Evolutionary conservation across 1,140 invertebrate genomes (phyloP), one percentile per base, ranked within the genome.

Genomic region (Dinoponera quadriceps): DNA sequence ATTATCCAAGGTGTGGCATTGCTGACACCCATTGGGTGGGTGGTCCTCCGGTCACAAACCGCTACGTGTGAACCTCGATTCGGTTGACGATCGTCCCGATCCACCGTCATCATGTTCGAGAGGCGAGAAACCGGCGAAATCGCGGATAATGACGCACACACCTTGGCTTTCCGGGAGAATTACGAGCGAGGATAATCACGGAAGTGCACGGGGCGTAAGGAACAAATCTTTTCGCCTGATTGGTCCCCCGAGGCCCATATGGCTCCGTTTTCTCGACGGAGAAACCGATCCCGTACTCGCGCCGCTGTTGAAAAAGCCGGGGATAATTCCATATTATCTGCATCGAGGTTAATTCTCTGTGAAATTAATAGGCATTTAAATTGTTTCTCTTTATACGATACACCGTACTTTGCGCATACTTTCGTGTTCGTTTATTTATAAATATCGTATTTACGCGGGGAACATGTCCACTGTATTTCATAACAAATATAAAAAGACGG

Each of bases 1-100:
- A 92, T 92, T 90, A 92, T 92, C 77, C 89, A 89, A 93, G 92
- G 92, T 93, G 92, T 92, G 92, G 91, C 91, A 86, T 83, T 78
- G 85, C 83, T 85, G 83, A 77, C 66, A 60, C 55, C 84, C 60
- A 49, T 80, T 68, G 59, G 38, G 90, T 93, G 92, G 92, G 92
- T 93, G 92, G 92, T 92, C 91, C 86, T 59, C 44, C 66, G 83
- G 82, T 83, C 84, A 63, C 86, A 83, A 90, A 89, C 88, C 87
- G 85, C 85, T 63, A 91, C 87, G 90, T 92, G 91, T 90, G 89
- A 91, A 92, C 89, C 86, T 89, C 88, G 81, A 77, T 92, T 91
- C 84, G 88, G 89, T 83, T 83, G 82, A 83, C 88, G 87, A 88
- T 87, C 85, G 88, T 91, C 85, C 83, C 65, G 62, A 49, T 73